Base-by-base conservation (phyloP, 2,888 invertebrate species). In the Pachycephus smyrnensis region DNA sequence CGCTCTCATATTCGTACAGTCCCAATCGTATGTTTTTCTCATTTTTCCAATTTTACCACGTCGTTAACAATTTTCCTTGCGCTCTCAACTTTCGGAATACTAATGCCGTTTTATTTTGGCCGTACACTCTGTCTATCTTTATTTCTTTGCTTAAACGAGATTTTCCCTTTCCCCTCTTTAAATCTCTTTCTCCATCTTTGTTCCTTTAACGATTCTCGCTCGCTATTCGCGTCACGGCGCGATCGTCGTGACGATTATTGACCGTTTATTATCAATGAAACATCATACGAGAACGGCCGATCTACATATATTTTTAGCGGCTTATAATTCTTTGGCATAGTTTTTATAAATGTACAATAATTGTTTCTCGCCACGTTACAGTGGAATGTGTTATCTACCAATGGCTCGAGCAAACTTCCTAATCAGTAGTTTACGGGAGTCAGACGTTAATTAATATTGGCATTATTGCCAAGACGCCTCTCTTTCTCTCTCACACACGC, bases 311-410 rank as follows among this genome's bases (percentile, higher is more conserved):
- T 79, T 81, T 75, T 79, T 73, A 82, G 82, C 84, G 80, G 83
- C 81, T 85, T 83, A 80, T 76, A 83, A 84, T 80, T 82, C 80
- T 86, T 88, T 88, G 88, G 86, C 86, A 86, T 86, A 82, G 77
- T 79, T 80, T 84, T 84, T 81, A 79, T 81, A 81, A 84, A 84
- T 86, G 82, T 87, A 86, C 84, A 85, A 85, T 80, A 80, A 82
- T 76, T 74, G 37, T 81, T 73, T 69, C 37, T 77, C 80, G 85
- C 86, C 87, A 88, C 86, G 82, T 86, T 83, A 81, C 83, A 85
- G 85, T 89, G 89, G 90, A 90, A 90, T 90, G 89, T 89, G 74
- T 82, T 73, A 73, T 78, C 81, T 82, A 82, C 76, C 77, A 78
- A 77, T 81, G 83, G 82, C 85, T 82, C 83, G 40, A 76, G 81